phyloP scores from a whole-genome alignment of 1,140 invertebrate species.

The Heliconius nattereri region DNA sequence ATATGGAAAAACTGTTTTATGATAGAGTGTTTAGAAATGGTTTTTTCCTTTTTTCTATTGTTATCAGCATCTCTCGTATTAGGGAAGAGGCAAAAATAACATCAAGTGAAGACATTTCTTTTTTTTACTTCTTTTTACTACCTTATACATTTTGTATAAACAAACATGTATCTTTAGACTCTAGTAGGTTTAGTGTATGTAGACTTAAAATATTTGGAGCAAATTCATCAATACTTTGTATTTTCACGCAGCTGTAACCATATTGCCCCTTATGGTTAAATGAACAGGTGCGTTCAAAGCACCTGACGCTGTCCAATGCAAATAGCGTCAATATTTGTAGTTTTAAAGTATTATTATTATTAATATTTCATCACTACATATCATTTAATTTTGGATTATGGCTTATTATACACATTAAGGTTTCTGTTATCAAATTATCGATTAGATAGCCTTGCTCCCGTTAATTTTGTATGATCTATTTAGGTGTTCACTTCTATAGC shows the following conservation, averaged over 20 bases:
- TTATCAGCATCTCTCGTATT: too few relatives aligned
- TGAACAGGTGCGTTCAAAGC: slow-evolving; percentile 8
- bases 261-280: slow-evolving; percentile 9
- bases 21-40: background rate
- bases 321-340: slow-evolving; percentile 7
- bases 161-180: background rate
- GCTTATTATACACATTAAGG: background rate
- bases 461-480: background rate
- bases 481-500: background rate
- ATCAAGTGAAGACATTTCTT: background rate
- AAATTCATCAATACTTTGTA: background rate
- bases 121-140: background rate
- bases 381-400: background rate
- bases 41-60: background rate
- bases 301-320: slow-evolving; percentile 9
- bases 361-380: background rate
- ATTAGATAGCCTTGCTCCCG: slow-evolving; percentile 2
- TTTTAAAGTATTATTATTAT: slow-evolving; percentile 2
- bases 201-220: background rate
- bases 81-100: too few relatives aligned
- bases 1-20: background rate
- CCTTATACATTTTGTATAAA: background rate
- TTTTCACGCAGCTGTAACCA: slow-evolving; percentile 18
- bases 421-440: background rate
- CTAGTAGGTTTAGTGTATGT: background rate